phyloP scores from a whole-genome alignment of 2,888 invertebrate genomes.

The Diogma glabrata region DNA sequence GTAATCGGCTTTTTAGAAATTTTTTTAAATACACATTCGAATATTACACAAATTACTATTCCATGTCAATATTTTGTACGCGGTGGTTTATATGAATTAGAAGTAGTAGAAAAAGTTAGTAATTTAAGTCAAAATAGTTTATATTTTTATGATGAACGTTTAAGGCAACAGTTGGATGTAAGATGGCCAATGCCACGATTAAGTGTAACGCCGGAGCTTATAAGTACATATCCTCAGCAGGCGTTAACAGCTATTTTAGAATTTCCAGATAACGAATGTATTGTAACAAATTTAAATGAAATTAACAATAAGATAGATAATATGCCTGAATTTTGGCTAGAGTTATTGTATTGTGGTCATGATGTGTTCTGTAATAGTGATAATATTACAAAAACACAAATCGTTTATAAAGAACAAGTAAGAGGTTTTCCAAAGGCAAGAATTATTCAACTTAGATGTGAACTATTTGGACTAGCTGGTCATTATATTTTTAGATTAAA shows the following conservation, averaged over 20 bases:
- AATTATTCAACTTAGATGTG: constrained; percentile 57
- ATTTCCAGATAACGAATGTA: constrained; percentile 61
- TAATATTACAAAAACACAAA: constrained; percentile 43
- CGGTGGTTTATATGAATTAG: constrained; percentile 52
- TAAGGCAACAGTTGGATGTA: constrained; percentile 52
- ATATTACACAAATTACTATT: constrained; percentile 40
- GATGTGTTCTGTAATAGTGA: constrained; percentile 55
- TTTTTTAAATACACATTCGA: constrained; percentile 18
- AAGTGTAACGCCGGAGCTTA: constrained; percentile 59
- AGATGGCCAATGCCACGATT: constrained; percentile 68
- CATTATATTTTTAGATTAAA: constrained; percentile 65
- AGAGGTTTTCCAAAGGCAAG: constrained; percentile 58
- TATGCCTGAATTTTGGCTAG: constrained; percentile 61
- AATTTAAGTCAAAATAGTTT: constrained; percentile 18
- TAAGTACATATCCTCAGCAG: constrained; percentile 67
- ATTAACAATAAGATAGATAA: background rate
- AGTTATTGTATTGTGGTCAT: constrained; percentile 69
- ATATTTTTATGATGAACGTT: constrained; percentile 26
- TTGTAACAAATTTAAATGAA: constrained; percentile 26
- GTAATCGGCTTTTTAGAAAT: constrained; percentile 24
- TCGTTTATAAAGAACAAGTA: constrained; percentile 67
- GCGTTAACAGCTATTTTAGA: constrained; percentile 62
- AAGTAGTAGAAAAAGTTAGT: constrained; percentile 28
- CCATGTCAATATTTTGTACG: constrained; percentile 64
- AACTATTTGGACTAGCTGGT: constrained; percentile 71